A percentile compares a stretch with the other conserved stretches of the same genome.
These are phyloP conservation scores for Hypselothyrea guttata DNA, from an alignment of 2,888 invertebrate species.

Conservation along the genomic window DNA sequence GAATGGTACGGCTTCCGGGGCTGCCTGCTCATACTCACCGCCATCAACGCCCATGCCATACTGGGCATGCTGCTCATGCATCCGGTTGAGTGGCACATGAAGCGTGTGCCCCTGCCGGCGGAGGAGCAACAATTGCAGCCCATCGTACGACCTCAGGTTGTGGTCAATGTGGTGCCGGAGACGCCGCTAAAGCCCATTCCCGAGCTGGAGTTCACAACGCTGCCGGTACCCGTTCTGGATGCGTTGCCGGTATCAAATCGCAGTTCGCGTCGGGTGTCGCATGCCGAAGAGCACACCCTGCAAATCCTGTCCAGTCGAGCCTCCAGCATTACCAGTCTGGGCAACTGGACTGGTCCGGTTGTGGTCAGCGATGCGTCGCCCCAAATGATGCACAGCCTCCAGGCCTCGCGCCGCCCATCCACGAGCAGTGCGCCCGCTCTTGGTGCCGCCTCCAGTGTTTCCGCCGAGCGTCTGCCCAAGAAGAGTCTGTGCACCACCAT, in stretches of 20 bases:
- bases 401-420: conserved; percentile 62
- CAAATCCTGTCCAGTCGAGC: conserved; percentile 64
- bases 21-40: conserved; percentile 86
- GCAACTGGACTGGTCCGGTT: conserved; percentile 81
- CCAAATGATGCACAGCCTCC: conserved; percentile 68
- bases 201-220: conserved; percentile 26
- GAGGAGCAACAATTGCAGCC: conserved; percentile 43
- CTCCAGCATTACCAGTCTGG: conserved; percentile 81
- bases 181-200: conserved; percentile 43
- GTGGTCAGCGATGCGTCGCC: conserved; percentile 79
- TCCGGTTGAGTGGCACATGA: conserved; percentile 88
- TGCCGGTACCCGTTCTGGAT: conserved; percentile 11
- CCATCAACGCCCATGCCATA: conserved; percentile 86
- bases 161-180: conserved; percentile 58
- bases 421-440: conserved; percentile 16
- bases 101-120: conserved; percentile 79
- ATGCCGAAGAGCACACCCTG: conserved; percentile 50
- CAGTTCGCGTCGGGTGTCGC: conserved; percentile 46
- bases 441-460: background rate
- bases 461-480: background rate
- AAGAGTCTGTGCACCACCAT: conserved; percentile 83
- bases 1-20: conserved; percentile 88
- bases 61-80: conserved; percentile 89
- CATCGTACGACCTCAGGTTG: conserved; percentile 21
- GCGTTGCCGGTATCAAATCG: conserved; percentile 21